phyloP scores from a whole-genome alignment of 2,113 vertebrate species.

The Gallinago undulata region DNA sequence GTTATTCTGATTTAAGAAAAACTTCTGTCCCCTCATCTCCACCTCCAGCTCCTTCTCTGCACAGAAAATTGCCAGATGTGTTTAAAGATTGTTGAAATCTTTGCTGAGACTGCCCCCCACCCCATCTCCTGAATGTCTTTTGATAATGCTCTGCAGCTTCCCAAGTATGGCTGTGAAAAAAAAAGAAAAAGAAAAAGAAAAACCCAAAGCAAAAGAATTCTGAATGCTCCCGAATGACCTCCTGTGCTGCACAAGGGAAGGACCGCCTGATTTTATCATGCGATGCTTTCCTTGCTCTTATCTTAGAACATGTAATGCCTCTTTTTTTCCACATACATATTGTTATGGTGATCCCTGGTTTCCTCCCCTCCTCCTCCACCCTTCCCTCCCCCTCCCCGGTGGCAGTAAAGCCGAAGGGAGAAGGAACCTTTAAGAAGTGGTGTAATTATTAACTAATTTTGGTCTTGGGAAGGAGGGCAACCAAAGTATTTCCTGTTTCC shows the following conservation, averaged over 20 bases:
- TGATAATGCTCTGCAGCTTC: not conserved
- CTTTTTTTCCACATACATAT: conserved; percentile 36
- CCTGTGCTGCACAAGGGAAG: not conserved
- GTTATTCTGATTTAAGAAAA: conserved; percentile 18
- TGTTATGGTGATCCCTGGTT: conserved; percentile 47
- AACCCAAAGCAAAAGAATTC: not conserved
- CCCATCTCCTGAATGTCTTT: conserved; percentile 3
- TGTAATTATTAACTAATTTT: conserved; percentile 64
- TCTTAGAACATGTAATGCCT: not conserved
- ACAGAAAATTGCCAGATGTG: not conserved
- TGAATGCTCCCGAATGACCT: conserved; percentile 23
- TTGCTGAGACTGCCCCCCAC: not conserved
- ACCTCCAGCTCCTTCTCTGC: not conserved
- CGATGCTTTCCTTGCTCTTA: conserved; percentile 25
- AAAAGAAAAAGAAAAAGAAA: not conserved
- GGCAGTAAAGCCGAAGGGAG: conserved; percentile 32
- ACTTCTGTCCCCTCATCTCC: not conserved
- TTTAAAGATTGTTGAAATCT: conserved; percentile 11
- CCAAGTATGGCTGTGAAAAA: not conserved
- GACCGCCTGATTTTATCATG: conserved; percentile 12
- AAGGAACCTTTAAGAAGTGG: conserved; percentile 36
- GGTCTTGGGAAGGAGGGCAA: conserved; percentile 48
- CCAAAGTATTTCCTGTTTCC: conserved; percentile 67
- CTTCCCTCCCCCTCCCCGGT: not conserved
- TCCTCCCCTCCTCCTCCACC: not conserved